A percentile compares a stretch with the other conserved stretches of the same genome.
Evolutionary conservation across 2,113 vertebrate genomes (phyloP).

Genomic region (Dinomys branickii): DNA sequence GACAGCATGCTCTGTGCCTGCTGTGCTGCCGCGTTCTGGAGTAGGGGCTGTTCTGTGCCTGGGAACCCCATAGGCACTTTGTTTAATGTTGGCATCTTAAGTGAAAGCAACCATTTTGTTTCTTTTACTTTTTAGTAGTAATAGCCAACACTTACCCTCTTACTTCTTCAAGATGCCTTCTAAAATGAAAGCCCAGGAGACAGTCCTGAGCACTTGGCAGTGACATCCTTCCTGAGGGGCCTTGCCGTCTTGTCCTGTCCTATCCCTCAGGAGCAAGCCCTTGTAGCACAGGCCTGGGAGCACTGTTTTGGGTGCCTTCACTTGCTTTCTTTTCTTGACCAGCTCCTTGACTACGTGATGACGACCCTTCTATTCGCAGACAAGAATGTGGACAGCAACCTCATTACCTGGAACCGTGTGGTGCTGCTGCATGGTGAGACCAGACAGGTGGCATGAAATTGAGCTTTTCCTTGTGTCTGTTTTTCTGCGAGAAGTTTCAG

Average conservation of each 20-base stretch:
- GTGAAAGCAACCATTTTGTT: neutral
- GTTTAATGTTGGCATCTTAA: neutral
- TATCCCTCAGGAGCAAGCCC: neutral
- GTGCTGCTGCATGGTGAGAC: constrained; percentile 95
- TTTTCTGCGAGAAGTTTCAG: neutral
- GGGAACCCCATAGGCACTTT: neutral
- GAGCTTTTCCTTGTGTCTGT: neutral
- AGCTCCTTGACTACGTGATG: constrained; percentile 96
- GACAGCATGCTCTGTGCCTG: no score
- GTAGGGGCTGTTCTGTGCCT: no score
- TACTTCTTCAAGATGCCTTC: neutral
- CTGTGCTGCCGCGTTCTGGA: no score
- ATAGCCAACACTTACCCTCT: rapidly evolving
- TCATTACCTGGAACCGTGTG: constrained; percentile 97
- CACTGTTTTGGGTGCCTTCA: neutral
- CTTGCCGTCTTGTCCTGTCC: neutral
- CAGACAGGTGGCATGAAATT: rapidly evolving
- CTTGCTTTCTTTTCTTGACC: constrained; percentile 19
- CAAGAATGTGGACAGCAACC: constrained; percentile 95
- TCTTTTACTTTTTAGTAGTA: neutral
- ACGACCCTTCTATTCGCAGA: constrained; percentile 97
- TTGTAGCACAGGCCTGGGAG: rapidly evolving
- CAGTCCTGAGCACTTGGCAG: rapidly evolving
- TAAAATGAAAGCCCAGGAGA: neutral
- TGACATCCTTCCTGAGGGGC: rapidly evolving